Conservation (phyloP, 1,140 invertebrate species). For the Gryllus bimaculatus region DNA sequence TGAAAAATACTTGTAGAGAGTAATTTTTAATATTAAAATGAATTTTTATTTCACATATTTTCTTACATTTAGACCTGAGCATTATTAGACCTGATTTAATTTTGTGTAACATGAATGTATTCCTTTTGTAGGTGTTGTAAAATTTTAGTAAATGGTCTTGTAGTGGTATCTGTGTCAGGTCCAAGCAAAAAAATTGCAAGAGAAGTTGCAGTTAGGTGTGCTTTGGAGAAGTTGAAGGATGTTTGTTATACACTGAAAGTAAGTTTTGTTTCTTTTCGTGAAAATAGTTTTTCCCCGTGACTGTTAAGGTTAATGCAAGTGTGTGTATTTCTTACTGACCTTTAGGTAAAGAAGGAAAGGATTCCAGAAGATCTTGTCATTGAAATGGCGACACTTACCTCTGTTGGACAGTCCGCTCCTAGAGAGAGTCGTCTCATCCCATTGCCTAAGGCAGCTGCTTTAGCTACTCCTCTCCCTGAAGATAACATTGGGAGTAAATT, state of each 20-base stretch:
- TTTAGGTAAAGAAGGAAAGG: not conserved
- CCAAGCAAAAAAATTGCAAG: not conserved
- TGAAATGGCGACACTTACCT: not conserved
- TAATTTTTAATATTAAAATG: too few species aligned
- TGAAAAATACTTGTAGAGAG: too few species aligned
- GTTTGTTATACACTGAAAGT: conserved; percentile 17
- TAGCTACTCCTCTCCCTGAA: conserved; percentile 34
- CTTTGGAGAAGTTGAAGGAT: conserved; percentile 12
- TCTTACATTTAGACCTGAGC: too few species aligned
- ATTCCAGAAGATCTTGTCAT: not conserved
- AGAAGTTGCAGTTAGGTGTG: not conserved
- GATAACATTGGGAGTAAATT: conserved; percentile 56
- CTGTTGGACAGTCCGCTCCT: not conserved
- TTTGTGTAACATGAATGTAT: not conserved
- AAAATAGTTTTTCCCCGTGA: not conserved
- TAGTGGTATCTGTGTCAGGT: not conserved
- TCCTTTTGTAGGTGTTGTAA: not conserved
- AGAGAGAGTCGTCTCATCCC: not conserved
- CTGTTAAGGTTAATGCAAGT: not conserved
- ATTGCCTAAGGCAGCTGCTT: not conserved
- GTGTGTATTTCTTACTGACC: not conserved
- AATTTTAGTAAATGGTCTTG: conserved; percentile 6
- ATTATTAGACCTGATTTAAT: not conserved
- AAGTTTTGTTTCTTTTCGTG: not conserved
- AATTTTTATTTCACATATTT: too few species aligned